A percentile compares a stretch with the other conserved stretches of the same genome.
phyloP scores from a whole-genome alignment of 1,140 invertebrate genomes.

The Diorhabda elongata region DNA sequence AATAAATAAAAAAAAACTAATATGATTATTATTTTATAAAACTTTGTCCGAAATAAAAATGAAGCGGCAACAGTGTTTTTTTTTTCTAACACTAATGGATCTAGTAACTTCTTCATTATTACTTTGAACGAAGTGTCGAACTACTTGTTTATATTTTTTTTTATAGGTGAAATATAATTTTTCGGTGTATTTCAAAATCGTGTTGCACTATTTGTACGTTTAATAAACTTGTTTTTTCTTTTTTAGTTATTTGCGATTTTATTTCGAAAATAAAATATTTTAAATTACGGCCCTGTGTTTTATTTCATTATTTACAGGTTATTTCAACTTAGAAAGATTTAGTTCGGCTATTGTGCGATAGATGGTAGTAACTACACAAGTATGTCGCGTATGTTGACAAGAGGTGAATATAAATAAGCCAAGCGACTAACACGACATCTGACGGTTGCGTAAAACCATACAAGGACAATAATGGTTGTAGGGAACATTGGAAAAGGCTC shows the following conservation, averaged over 20 bases:
- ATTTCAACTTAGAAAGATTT: too few species aligned
- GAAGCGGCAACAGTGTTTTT: too few species aligned
- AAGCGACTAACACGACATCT: too few species aligned
- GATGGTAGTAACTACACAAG: neutral
- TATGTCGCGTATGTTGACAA: neutral
- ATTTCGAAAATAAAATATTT: conserved; percentile 17
- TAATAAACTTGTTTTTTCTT: conserved; percentile 14
- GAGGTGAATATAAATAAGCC: neutral
- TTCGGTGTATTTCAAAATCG: neutral
- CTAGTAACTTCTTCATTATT: neutral
- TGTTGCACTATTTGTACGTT: conserved; percentile 23
- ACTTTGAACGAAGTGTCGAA: neutral
- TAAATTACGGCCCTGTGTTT: neutral
- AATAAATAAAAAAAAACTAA: neutral
- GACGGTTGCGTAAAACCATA: too few species aligned
- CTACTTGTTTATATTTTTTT: conserved; percentile 16
- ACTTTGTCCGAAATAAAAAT: too few species aligned
- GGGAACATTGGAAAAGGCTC: too few species aligned
- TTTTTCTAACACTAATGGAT: neutral
- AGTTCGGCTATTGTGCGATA: too few species aligned
- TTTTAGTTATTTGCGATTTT: conserved; percentile 12
- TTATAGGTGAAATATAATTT: conserved; percentile 6
- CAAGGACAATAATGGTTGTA: too few species aligned
- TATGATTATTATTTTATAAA: too few species aligned
- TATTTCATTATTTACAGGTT: too few species aligned